Evolutionary conservation across 2,797 vertebrate species (phyloP).

Genomic region (Pangasius larnaudii): DNA sequence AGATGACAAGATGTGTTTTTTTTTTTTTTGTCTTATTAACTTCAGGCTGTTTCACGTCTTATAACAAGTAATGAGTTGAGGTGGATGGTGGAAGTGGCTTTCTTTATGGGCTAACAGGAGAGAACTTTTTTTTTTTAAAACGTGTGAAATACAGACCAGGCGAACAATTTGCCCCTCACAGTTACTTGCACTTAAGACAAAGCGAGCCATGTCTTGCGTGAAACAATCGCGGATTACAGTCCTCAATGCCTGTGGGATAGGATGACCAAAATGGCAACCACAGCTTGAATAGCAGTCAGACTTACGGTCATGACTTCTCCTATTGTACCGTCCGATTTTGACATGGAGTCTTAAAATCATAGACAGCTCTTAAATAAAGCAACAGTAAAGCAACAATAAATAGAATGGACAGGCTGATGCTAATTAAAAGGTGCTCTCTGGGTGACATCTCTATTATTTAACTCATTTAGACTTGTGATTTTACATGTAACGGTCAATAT

Average conservation of each 20-base stretch:
- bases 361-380: not conserved
- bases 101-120: not conserved
- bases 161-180: conserved; percentile 51
- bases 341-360: not conserved
- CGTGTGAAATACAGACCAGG: not conserved
- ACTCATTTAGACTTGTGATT: not conserved
- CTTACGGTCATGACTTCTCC: not conserved
- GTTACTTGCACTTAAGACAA: conserved; percentile 64
- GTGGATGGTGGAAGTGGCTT: not conserved
- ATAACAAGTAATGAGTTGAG: not conserved
- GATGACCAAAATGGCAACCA: not conserved
- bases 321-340: not conserved
- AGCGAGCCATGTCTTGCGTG: conserved; percentile 42
- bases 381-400: not conserved
- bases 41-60: not conserved
- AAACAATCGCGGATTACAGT: conserved; percentile 43
- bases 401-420: not conserved
- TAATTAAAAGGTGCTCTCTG: not conserved
- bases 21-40: not conserved
- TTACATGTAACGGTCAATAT: not conserved
- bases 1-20: not conserved
- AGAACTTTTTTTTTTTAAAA: not conserved
- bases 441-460: not conserved
- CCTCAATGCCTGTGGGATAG: conserved; percentile 16
- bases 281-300: not conserved